Conservation (phyloP, 2,797 vertebrate genomes). For the Lacerta agilis region DNA sequence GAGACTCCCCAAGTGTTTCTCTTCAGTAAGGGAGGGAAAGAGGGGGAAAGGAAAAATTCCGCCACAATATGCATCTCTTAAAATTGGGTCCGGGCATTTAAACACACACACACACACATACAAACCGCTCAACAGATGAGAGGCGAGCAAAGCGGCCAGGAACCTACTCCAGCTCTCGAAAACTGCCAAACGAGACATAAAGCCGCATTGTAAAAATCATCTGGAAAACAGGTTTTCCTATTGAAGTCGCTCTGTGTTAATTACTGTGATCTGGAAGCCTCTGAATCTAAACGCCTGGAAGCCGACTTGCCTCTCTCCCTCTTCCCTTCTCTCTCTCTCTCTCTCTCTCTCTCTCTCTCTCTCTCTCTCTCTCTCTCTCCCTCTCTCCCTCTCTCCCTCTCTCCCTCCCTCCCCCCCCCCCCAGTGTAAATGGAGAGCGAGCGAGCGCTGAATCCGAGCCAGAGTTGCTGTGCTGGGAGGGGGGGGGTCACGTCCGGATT, state of each 20-base stretch:
- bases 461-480: conserved; percentile 44
- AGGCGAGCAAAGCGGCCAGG: conserved; percentile 79
- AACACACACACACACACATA: too few relatives aligned
- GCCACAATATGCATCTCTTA: conserved; percentile 26
- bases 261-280: conserved; percentile 85
- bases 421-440: conserved; percentile 78
- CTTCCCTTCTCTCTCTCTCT: background rate
- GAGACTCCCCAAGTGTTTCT: background rate
- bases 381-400: conserved; percentile 49
- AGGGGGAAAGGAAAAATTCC: background rate
- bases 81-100: conserved; percentile 63
- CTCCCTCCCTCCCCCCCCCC: conserved; percentile 10
- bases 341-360: conserved; percentile 50
- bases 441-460: conserved; percentile 79
- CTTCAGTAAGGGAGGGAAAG: too few relatives aligned
- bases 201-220: conserved; percentile 87
- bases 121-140: conserved; percentile 85
- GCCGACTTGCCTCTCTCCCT: conserved; percentile 76
- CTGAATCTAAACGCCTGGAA: conserved; percentile 80
- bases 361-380: background rate
- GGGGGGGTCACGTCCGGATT: conserved; percentile 74
- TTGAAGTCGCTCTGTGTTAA: conserved; percentile 85
- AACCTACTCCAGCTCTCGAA: conserved; percentile 82
- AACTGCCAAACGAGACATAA: conserved; percentile 87
- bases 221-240: conserved; percentile 86